Conservation (phyloP, 2,888 invertebrate species). For the Tromatobia lineatoria region DNA sequence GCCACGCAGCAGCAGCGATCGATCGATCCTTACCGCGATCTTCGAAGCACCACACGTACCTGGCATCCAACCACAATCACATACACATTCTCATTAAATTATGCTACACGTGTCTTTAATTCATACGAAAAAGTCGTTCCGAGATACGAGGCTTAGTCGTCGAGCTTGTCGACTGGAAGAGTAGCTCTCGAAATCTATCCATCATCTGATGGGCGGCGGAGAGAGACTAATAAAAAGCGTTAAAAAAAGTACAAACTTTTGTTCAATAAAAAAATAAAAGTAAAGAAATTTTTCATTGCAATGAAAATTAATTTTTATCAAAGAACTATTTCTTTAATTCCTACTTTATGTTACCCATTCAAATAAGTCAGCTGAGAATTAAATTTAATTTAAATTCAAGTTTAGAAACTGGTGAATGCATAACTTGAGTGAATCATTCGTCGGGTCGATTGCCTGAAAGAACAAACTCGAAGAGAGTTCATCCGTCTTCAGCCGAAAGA, state of each 20-base stretch:
- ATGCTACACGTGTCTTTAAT: conserved; percentile 12
- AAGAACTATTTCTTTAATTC: too few relatives aligned
- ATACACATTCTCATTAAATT: conserved; percentile 5
- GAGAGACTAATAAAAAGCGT: not conserved
- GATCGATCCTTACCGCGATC: conserved; percentile 21
- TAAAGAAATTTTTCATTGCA: too few relatives aligned
- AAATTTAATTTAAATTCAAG: too few relatives aligned
- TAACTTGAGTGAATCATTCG: too few relatives aligned
- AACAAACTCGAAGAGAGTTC: not conserved
- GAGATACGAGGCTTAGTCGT: not conserved
- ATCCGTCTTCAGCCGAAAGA: not conserved
- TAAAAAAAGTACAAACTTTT: too few relatives aligned
- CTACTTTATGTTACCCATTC: too few relatives aligned
- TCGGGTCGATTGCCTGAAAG: not conserved
- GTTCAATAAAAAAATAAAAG: too few relatives aligned
- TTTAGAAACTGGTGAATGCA: too few relatives aligned
- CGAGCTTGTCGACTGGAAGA: not conserved
- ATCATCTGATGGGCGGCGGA: not conserved
- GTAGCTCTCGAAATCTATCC: not conserved
- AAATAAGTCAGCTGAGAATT: too few relatives aligned
- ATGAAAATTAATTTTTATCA: too few relatives aligned
- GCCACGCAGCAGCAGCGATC: conserved; percentile 3
- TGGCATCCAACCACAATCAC: not conserved
- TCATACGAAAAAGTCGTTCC: not conserved
- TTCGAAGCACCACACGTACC: not conserved